A percentile compares a stretch with the other conserved stretches of the same genome.
Conservation (phyloP, 2,888 invertebrate species). For the Drosophila kuntzei region DNA sequence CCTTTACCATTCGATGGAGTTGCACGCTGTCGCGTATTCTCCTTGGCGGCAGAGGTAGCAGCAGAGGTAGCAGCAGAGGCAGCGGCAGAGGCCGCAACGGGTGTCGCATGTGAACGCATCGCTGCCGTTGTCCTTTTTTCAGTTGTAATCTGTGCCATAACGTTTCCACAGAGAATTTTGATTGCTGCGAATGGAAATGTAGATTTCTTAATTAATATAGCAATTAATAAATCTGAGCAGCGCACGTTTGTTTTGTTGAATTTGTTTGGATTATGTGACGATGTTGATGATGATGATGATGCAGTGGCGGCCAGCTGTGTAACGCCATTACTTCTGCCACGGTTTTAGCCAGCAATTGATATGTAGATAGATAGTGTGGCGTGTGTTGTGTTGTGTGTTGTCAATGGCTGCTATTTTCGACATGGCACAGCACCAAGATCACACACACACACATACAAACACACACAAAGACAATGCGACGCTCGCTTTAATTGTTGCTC, state of each 20-base stretch:
- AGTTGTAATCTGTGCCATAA: slow-evolving; percentile 84
- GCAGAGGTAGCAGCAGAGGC: background rate
- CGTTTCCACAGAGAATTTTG: slow-evolving; percentile 78
- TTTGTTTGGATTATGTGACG: slow-evolving; percentile 54
- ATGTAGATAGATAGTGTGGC: background rate
- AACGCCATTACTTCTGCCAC: slow-evolving; percentile 45
- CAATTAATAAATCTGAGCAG: background rate
- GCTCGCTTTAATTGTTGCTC: slow-evolving; percentile 20
- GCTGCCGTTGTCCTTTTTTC: slow-evolving; percentile 81
- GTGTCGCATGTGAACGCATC: slow-evolving; percentile 50
- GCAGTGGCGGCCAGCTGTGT: slow-evolving; percentile 17
- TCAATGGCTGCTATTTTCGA: slow-evolving; percentile 83
- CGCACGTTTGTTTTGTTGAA: background rate
- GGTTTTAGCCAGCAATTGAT: slow-evolving; percentile 11
- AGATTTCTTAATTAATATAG: background rate
- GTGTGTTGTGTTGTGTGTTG: slow-evolving; percentile 37
- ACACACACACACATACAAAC: background rate
- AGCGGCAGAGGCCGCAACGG: slow-evolving; percentile 16
- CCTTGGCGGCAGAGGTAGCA: slow-evolving; percentile 67
- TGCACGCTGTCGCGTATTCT: slow-evolving; percentile 65
- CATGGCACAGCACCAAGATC: slow-evolving; percentile 84
- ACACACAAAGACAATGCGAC: slow-evolving; percentile 23
- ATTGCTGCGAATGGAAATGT: slow-evolving; percentile 56
- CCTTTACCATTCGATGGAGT: slow-evolving; percentile 59
- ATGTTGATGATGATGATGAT: slow-evolving; percentile 7